A percentile compares a stretch with the other conserved stretches of the same genome.
phyloP scores from a whole-genome alignment of 2,888 invertebrate genomes.

The Chloroclysta siterata region DNA sequence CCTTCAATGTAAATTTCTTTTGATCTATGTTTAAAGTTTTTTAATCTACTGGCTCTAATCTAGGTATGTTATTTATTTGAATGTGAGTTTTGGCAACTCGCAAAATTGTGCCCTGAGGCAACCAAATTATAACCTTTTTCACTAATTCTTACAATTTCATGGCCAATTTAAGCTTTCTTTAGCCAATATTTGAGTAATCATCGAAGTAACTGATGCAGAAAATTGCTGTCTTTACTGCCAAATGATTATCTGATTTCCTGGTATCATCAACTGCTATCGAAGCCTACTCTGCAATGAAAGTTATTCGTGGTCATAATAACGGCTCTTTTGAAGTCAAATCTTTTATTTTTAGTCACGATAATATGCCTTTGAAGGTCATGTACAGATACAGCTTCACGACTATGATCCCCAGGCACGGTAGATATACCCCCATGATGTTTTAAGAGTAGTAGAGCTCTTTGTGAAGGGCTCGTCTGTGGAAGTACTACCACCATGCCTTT shows the following conservation, averaged over 20 bases:
- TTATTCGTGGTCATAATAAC: conserved; percentile 10
- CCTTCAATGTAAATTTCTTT: too few relatives aligned
- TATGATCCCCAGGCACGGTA: too few relatives aligned
- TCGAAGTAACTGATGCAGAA: conserved; percentile 37
- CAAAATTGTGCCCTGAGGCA: conserved; percentile 5
- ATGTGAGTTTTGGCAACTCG: neutral
- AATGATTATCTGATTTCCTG: conserved; percentile 32
- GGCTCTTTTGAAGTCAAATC: conserved; percentile 1
- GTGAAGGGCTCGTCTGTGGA: too few relatives aligned
- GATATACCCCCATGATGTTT: too few relatives aligned
- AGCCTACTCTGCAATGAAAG: conserved; percentile 18
- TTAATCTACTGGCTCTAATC: too few relatives aligned
- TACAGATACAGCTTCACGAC: too few relatives aligned
- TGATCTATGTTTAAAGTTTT: too few relatives aligned
- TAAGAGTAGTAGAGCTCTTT: too few relatives aligned
- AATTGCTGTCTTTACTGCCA: conserved; percentile 37
- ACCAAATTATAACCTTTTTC: conserved; percentile 1
- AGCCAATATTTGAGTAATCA: conserved; percentile 37
- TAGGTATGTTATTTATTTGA: neutral
- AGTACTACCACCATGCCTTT: too few relatives aligned
- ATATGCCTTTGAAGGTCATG: too few relatives aligned
- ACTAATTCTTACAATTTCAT: conserved; percentile 10
- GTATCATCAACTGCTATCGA: conserved; percentile 19
- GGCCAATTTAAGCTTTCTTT: conserved; percentile 29
- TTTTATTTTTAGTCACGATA: neutral